Percentiles rank a stretch among this genome's conserved stretches.
phyloP scores from a whole-genome alignment of 1,140 invertebrate species.

The Conopomorpha cramerella region DNA sequence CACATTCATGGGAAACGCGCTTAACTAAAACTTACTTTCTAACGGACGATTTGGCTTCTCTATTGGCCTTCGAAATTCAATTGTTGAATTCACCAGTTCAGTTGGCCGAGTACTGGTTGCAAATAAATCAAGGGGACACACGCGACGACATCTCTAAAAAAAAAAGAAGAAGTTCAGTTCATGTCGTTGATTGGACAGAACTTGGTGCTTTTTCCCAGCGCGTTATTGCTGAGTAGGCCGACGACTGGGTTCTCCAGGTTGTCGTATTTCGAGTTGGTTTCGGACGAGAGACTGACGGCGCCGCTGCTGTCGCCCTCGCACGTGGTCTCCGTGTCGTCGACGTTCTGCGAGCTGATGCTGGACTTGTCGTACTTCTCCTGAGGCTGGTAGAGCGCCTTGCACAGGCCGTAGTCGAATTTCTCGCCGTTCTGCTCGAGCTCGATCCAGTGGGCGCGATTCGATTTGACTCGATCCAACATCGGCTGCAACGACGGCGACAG shows the following conservation, averaged over 20 bases:
- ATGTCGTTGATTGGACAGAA: slow-evolving; percentile 37
- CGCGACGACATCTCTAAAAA: too few relatives aligned
- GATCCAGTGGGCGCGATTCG: slow-evolving; percentile 84
- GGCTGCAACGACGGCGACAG: slow-evolving; percentile 78
- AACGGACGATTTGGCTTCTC: slow-evolving; percentile 17
- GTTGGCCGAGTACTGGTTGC: too few relatives aligned
- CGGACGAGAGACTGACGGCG: slow-evolving; percentile 41
- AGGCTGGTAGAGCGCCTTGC: slow-evolving; percentile 15
- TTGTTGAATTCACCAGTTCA: too few relatives aligned
- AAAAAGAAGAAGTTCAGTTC: slow-evolving; percentile 22
- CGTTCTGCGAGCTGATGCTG: slow-evolving; percentile 35
- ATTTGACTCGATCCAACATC: slow-evolving; percentile 80
- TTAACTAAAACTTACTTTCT: slow-evolving; percentile 10
- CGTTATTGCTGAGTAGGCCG: slow-evolving; percentile 35
- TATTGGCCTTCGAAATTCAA: slow-evolving; percentile 33
- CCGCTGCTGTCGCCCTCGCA: slow-evolving; percentile 48
- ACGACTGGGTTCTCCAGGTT: slow-evolving; percentile 50
- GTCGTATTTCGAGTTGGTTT: slow-evolving; percentile 48
- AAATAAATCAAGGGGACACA: too few relatives aligned
- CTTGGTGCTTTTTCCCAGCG: slow-evolving; percentile 23
- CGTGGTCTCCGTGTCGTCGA: slow-evolving; percentile 40
- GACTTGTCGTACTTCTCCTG: slow-evolving; percentile 35
- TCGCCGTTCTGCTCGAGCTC: slow-evolving; percentile 67
- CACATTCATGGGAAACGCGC: slow-evolving; percentile 3
- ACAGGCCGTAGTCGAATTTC: slow-evolving; percentile 30